phyloP scores from a whole-genome alignment of 2,113 vertebrate species.

The Equus quagga region DNA sequence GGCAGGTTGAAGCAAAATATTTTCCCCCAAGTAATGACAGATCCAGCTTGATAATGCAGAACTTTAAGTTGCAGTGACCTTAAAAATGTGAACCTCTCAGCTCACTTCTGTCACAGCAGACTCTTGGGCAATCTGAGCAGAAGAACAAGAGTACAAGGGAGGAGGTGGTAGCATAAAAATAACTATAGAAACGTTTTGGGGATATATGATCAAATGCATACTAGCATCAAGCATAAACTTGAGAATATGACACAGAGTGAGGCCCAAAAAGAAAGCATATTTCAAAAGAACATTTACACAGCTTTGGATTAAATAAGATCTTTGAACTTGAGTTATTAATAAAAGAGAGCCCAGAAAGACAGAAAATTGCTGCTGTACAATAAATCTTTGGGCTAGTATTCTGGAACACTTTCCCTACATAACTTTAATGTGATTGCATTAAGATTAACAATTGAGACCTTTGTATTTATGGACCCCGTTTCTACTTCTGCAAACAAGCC shows the following conservation, averaged over 20 bases:
- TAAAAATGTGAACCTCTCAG: background rate
- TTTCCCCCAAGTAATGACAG: background rate
- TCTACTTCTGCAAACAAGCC: background rate
- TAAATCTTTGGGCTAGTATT: background rate
- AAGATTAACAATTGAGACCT: background rate
- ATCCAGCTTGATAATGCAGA: background rate
- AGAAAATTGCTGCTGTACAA: background rate
- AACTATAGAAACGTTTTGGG: background rate
- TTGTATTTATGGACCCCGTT: background rate
- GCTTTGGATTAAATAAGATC: slow-evolving; percentile 41
- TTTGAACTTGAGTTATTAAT: slow-evolving; percentile 25
- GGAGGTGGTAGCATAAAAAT: slow-evolving; percentile 18
- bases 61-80: background rate
- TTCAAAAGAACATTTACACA: slow-evolving; percentile 7
- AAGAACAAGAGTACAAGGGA: background rate
- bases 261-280: background rate
- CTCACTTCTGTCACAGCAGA: slow-evolving; percentile 32
- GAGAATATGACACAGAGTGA: background rate
- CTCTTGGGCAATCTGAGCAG: slow-evolving; percentile 2
- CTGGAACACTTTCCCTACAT: background rate
- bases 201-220: background rate
- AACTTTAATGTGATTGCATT: background rate
- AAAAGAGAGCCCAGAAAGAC: background rate
- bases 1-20: background rate
- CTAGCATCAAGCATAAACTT: slow-evolving; percentile 41